Conservation (phyloP, 2,113 vertebrate genomes). For the Apeltes quadracus region DNA sequence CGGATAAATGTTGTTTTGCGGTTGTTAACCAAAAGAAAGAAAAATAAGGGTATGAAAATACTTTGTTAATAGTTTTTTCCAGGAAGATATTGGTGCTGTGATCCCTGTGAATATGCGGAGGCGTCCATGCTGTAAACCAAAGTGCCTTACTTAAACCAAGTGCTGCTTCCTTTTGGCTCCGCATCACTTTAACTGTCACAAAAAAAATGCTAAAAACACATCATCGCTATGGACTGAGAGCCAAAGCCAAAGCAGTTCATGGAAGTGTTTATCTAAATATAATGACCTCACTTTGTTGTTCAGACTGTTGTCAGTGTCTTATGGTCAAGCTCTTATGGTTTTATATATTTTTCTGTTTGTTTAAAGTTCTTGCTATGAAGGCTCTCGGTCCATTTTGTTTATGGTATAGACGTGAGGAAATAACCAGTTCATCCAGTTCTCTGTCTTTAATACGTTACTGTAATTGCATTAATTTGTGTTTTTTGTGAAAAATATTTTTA, state of each 20-base stretch:
- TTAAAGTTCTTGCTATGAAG: constrained; percentile 1
- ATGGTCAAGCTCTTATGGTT: not conserved
- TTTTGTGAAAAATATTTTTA: constrained; percentile 48
- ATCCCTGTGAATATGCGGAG: constrained; percentile 16
- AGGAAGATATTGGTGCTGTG: constrained; percentile 14
- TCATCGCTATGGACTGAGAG: not conserved
- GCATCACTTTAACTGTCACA: constrained; percentile 7
- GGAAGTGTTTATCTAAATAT: not conserved
- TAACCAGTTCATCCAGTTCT: not conserved
- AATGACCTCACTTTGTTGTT: not conserved
- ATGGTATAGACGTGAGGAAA: not conserved
- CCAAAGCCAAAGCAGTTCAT: not conserved
- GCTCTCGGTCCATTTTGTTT: constrained; percentile 10
- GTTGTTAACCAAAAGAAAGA: not conserved
- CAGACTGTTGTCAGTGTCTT: constrained; percentile 14
- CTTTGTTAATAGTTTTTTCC: not conserved
- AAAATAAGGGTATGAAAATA: not conserved
- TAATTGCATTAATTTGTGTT: constrained; percentile 19
- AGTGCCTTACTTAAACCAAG: constrained; percentile 59
- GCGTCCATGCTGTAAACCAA: constrained; percentile 18
- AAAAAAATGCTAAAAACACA: not conserved
- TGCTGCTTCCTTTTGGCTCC: constrained; percentile 25
- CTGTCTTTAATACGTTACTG: constrained; percentile 7
- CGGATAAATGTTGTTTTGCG: not conserved
- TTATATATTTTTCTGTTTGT: not conserved